A percentile compares a stretch with the other conserved stretches of the same genome.
phyloP scores from a whole-genome alignment of 2,888 invertebrate species.

The Ernsta delagoae region DNA sequence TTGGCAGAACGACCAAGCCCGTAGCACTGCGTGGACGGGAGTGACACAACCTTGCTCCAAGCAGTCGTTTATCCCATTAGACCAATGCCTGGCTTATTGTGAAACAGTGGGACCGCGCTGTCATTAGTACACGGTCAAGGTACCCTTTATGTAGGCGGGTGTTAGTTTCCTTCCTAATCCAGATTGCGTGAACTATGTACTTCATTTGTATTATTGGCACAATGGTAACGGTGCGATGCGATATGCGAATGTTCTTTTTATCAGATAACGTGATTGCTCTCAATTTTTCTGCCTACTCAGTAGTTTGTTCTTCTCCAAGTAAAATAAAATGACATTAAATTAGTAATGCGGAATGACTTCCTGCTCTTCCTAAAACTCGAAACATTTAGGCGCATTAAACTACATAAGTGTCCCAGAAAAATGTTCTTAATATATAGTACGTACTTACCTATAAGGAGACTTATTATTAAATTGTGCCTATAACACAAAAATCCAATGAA shows the following conservation, averaged over 20 bases:
- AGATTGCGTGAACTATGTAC: slow-evolving; percentile 18
- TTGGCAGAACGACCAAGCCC: slow-evolving; percentile 64
- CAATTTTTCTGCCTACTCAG: slow-evolving; percentile 2
- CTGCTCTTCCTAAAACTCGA: not conserved
- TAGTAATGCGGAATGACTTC: not conserved
- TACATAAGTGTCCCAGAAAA: too few species aligned
- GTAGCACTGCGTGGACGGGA: slow-evolving; percentile 67
- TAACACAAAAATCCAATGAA: too few species aligned
- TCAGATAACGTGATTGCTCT: slow-evolving; percentile 1
- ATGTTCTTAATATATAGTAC: too few species aligned
- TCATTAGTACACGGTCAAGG: slow-evolving; percentile 80
- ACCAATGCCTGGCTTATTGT: slow-evolving; percentile 72
- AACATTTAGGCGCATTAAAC: not conserved
- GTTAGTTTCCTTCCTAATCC: slow-evolving; percentile 31
- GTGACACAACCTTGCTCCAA: slow-evolving; percentile 79
- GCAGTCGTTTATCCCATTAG: slow-evolving; percentile 81
- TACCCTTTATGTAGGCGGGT: slow-evolving; percentile 58
- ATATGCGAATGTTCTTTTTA: slow-evolving; percentile 12
- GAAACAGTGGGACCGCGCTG: slow-evolving; percentile 67
- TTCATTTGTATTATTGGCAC: slow-evolving; percentile 9
- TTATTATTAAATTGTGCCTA: too few species aligned
- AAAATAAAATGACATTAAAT: slow-evolving; percentile 11
- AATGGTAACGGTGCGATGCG: slow-evolving; percentile 1
- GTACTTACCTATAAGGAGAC: too few species aligned
- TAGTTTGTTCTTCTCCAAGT: not conserved